phyloP scores from a whole-genome alignment of 2,113 vertebrate species.

The Sceloporus tristichus region DNA sequence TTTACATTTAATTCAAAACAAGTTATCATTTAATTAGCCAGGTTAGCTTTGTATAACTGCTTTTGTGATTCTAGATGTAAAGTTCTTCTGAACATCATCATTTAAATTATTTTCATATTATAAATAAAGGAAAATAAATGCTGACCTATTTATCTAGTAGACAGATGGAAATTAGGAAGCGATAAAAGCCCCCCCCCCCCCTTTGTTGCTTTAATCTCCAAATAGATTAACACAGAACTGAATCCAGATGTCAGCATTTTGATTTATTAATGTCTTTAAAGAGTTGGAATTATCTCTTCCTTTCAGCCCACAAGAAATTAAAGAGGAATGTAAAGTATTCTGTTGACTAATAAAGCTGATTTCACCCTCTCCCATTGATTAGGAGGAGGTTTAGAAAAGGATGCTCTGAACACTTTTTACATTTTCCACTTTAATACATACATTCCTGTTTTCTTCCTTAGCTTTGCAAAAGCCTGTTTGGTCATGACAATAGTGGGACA shows the following conservation, averaged over 20 bases:
- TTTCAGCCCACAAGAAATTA: constrained; percentile 3
- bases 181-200: background rate
- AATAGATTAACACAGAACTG: constrained; percentile 19
- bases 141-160: constrained; percentile 27
- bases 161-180: constrained; percentile 32
- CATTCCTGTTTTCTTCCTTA: background rate
- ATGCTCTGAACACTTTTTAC: background rate
- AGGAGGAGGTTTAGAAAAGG: background rate
- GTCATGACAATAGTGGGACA: background rate
- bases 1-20: constrained; percentile 1
- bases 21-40: background rate
- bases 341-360: constrained; percentile 28
- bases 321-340: constrained; percentile 16
- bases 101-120: constrained; percentile 26
- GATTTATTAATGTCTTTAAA: constrained; percentile 12
- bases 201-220: background rate
- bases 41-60: background rate
- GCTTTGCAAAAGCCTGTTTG: background rate
- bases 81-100: background rate
- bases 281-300: constrained; percentile 18
- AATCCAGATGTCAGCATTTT: constrained; percentile 25
- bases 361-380: background rate
- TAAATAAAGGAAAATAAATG: constrained; percentile 11
- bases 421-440: background rate
- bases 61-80: background rate